These are phyloP conservation scores for Amiota communis DNA, from an alignment of 2,888 invertebrate genomes.

Conservation along the genomic window DNA sequence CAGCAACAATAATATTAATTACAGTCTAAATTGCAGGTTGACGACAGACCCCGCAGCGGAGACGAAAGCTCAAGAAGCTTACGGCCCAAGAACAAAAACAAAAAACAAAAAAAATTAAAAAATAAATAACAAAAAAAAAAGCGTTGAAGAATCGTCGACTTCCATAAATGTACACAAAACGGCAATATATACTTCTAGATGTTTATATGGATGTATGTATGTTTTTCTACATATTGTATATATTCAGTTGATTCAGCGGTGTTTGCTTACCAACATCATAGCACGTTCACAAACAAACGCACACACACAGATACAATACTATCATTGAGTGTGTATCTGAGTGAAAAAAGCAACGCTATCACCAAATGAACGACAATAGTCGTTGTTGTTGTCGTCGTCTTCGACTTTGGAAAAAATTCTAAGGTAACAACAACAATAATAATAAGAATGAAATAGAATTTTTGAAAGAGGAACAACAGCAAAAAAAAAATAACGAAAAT, in stretches of 20 bases:
- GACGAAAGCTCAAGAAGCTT: not conserved
- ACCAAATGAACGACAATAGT: slow-evolving; percentile 19
- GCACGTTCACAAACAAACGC: slow-evolving; percentile 19
- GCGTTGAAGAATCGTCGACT: not conserved
- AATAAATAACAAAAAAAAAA: not conserved
- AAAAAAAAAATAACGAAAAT: not conserved
- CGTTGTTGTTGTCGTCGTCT: not conserved
- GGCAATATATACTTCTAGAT: not conserved
- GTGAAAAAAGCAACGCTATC: slow-evolving; percentile 39
- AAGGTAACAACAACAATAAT: slow-evolving; percentile 20
- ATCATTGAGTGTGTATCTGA: slow-evolving; percentile 45
- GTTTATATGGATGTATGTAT: slow-evolving; percentile 41
- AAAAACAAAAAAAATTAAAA: slow-evolving; percentile 8
- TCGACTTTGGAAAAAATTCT: not conserved
- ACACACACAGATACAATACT: slow-evolving; percentile 33
- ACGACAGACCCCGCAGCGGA: not conserved
- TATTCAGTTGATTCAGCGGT: slow-evolving; percentile 54
- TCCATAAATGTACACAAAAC: slow-evolving; percentile 27
- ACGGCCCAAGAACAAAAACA: not conserved
- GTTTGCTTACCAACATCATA: slow-evolving; percentile 51
- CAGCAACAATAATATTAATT: slow-evolving; percentile 16
- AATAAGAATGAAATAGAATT: slow-evolving; percentile 9
- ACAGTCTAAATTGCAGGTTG: slow-evolving; percentile 9
- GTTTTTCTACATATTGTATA: slow-evolving; percentile 42
- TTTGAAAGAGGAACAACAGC: not conserved